phyloP scores from a whole-genome alignment of 35 echinoderm and acorn worm genomes.

The Diadema setosum region DNA sequence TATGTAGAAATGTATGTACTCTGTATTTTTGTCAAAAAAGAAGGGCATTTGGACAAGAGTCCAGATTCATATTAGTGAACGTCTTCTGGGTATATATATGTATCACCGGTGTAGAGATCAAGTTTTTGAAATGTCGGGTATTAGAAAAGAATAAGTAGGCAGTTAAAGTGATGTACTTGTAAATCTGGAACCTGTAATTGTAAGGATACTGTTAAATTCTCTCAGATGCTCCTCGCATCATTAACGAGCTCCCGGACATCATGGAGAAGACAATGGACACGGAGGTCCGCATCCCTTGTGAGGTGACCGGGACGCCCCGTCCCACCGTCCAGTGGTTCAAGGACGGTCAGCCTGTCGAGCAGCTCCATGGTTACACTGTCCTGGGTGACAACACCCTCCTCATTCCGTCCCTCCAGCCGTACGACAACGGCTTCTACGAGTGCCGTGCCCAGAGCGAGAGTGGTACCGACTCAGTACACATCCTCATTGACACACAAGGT shows the following conservation, averaged over 20 bases:
- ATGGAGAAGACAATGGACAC: conserved; percentile 51
- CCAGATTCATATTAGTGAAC: too few relatives aligned
- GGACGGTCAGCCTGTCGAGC: conserved; percentile 38
- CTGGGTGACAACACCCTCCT: conserved; percentile 59
- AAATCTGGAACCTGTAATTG: too few relatives aligned
- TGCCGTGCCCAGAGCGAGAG: conserved; percentile 66
- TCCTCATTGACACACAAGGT: conserved; percentile 79
- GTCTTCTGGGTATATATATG: too few relatives aligned
- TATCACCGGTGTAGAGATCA: too few relatives aligned
- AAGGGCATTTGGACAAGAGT: too few relatives aligned
- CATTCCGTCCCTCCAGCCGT: conserved; percentile 70
- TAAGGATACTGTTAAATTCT: too few relatives aligned
- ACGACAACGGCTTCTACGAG: conserved; percentile 72
- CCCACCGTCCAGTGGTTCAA: conserved; percentile 85
- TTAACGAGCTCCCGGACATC: conserved; percentile 13
- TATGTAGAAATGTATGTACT: too few relatives aligned
- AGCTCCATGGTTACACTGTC: conserved; percentile 76
- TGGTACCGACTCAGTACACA: conserved; percentile 57
- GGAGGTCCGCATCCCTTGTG: conserved; percentile 54
- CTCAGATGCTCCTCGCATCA: conserved; percentile 70
- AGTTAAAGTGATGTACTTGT: too few relatives aligned
- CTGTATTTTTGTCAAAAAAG: too few relatives aligned
- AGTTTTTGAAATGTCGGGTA: too few relatives aligned
- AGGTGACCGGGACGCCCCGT: conserved; percentile 51
- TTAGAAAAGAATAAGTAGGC: too few relatives aligned